Percentiles rank a stretch among this genome's conserved stretches.
phyloP scores from a whole-genome alignment of 2,113 vertebrate genomes.

The Leucopsar rothschildi region DNA sequence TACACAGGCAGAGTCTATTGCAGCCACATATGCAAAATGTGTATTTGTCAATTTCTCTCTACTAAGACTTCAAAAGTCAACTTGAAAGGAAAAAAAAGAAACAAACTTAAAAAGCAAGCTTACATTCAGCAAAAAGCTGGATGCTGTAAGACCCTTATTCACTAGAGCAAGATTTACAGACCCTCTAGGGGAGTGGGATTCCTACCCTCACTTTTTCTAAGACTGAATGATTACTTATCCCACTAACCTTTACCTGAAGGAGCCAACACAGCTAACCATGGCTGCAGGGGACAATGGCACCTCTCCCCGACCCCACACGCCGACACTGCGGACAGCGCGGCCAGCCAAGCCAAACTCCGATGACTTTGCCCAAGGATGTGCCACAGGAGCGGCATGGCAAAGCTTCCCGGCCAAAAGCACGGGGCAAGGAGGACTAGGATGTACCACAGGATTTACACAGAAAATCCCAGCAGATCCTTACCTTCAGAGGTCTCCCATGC shows the following conservation, averaged over 20 bases:
- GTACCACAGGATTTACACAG: neutral
- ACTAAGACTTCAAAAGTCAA: neutral
- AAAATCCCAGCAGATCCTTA: neutral
- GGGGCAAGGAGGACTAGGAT: fast-evolving
- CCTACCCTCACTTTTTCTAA: neutral
- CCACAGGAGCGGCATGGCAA: neutral
- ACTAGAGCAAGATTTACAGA: neutral
- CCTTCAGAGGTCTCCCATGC: neutral
- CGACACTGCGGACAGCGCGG: fast-evolving
- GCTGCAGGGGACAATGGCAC: neutral
- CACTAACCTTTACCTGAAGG: neutral
- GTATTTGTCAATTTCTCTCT: neutral
- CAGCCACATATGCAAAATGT: neutral
- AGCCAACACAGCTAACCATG: neutral
- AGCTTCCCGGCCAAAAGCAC: neutral
- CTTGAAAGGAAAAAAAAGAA: neutral
- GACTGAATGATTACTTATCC: neutral
- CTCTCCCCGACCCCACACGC: neutral
- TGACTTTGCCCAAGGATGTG: neutral
- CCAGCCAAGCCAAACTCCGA: neutral
- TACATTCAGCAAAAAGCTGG: neutral
- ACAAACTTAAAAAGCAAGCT: neutral
- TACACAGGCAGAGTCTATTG: neutral
- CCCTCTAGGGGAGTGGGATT: neutral
- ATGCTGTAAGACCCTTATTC: neutral